phyloP scores from a whole-genome alignment of 2,888 invertebrate species.

The Pachydiplax longipennis region DNA sequence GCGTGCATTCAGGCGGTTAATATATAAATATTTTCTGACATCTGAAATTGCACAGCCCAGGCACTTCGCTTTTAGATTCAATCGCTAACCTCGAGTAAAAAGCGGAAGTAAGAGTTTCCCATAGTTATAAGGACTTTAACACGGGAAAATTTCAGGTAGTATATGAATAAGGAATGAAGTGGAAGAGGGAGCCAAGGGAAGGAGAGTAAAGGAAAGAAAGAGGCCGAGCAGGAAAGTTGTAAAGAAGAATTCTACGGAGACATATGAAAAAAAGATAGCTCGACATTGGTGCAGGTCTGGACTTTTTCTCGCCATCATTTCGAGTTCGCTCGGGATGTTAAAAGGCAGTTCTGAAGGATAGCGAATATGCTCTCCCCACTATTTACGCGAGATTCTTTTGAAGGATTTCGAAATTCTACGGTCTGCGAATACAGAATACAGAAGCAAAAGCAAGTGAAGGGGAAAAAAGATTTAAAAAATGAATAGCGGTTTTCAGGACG shows the following conservation, averaged over 20 bases:
- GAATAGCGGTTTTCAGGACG: not conserved
- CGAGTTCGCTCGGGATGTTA: not conserved
- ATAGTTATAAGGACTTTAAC: not conserved
- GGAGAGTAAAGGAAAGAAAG: not conserved
- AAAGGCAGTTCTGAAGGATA: not conserved
- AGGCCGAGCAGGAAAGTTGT: not conserved
- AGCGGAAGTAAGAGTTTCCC: not conserved
- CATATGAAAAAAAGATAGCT: not conserved
- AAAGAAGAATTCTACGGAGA: not conserved
- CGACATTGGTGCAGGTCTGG: not conserved
- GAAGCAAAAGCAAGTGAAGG: not conserved
- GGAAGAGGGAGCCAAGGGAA: not conserved
- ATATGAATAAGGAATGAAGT: not conserved
- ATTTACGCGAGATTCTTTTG: not conserved
- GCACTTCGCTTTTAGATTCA: no score
- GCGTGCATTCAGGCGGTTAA: no score
- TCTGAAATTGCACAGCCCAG: no score
- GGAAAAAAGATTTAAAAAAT: not conserved
- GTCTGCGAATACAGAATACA: not conserved
- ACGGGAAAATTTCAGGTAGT: not conserved
- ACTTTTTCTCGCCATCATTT: not conserved
- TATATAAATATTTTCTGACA: no score
- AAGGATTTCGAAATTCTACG: not conserved
- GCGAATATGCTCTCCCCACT: not conserved
- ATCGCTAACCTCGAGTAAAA: not conserved